Evolutionary conservation across 1,140 invertebrate species (phyloP).

Genomic region (Idris sp.): DNA sequence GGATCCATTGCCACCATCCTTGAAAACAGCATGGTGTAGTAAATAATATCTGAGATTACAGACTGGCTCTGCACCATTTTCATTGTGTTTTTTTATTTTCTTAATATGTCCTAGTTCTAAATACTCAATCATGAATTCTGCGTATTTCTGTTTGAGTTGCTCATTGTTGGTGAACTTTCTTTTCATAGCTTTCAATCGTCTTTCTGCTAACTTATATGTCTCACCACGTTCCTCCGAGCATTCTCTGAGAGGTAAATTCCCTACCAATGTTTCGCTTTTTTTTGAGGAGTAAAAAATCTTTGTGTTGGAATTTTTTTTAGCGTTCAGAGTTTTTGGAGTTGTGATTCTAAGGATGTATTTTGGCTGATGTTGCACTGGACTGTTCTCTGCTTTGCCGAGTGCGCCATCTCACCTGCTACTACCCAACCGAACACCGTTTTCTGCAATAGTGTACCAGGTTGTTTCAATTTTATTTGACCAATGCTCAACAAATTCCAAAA

Average conservation of each 20-base stretch:
- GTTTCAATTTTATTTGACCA: conserved; percentile 1
- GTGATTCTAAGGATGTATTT: too few relatives aligned
- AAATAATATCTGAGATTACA: not conserved
- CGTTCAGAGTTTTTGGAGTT: conserved; percentile 13
- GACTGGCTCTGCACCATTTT: not conserved
- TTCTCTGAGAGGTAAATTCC: conserved; percentile 19
- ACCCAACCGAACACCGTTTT: conserved; percentile 36
- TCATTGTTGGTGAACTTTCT: conserved; percentile 17
- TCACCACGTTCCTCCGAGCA: conserved; percentile 7
- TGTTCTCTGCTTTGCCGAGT: too few relatives aligned
- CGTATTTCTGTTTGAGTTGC: conserved; percentile 62
- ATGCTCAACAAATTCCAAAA: conserved; percentile 27
- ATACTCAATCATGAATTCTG: conserved; percentile 70
- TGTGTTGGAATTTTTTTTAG: not conserved
- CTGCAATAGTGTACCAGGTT: conserved; percentile 9
- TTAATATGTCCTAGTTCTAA: conserved; percentile 70
- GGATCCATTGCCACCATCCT: not conserved
- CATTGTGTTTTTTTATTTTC: too few relatives aligned
- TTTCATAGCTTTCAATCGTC: conserved; percentile 43
- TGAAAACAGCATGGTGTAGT: not conserved
- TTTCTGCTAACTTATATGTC: conserved; percentile 10
- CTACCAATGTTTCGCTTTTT: conserved; percentile 17
- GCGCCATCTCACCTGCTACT: too few relatives aligned
- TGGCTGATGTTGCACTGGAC: conserved; percentile 16
- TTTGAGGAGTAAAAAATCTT: not conserved